These are phyloP conservation scores for Belgica antarctica DNA, from an alignment of 2,888 invertebrate species.

Conservation along the genomic window DNA sequence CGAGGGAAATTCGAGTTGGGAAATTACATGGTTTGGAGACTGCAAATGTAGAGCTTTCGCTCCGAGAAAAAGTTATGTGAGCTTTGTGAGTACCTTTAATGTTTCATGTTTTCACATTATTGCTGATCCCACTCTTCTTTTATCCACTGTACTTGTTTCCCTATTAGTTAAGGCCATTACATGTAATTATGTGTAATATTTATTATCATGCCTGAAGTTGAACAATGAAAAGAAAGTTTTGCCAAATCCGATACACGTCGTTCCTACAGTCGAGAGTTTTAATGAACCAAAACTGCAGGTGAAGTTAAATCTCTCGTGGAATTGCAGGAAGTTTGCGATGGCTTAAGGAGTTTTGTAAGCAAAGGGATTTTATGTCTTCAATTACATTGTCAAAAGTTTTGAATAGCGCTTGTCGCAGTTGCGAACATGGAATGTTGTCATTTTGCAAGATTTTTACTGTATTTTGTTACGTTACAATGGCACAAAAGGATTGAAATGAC, in stretches of 20 bases:
- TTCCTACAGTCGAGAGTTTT: not conserved
- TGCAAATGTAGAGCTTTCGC: not conserved
- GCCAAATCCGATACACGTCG: not conserved
- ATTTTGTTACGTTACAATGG: too few species aligned
- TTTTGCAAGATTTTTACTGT: too few species aligned
- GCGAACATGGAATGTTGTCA: too few species aligned
- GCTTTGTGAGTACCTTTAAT: conserved; percentile 13
- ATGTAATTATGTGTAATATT: conserved; percentile 26
- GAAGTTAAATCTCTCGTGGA: too few species aligned
- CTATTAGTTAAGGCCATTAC: conserved; percentile 3
- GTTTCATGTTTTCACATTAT: not conserved
- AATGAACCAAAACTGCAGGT: conserved; percentile 13
- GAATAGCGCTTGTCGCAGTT: too few species aligned
- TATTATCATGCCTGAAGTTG: conserved; percentile 21
- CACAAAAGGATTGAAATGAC: too few species aligned
- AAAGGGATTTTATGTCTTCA: too few species aligned
- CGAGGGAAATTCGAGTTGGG: conserved; percentile 21
- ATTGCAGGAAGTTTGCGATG: too few species aligned
- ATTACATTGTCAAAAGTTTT: too few species aligned
- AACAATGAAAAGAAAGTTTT: conserved; percentile 25
- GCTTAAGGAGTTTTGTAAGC: too few species aligned
- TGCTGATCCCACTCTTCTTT: not conserved
- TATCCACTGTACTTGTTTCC: not conserved
- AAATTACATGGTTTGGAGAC: conserved; percentile 24
- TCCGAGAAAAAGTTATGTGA: conserved; percentile 4